Evolutionary conservation across 2,113 vertebrate species (phyloP).

Genomic region (Gambusia affinis): DNA sequence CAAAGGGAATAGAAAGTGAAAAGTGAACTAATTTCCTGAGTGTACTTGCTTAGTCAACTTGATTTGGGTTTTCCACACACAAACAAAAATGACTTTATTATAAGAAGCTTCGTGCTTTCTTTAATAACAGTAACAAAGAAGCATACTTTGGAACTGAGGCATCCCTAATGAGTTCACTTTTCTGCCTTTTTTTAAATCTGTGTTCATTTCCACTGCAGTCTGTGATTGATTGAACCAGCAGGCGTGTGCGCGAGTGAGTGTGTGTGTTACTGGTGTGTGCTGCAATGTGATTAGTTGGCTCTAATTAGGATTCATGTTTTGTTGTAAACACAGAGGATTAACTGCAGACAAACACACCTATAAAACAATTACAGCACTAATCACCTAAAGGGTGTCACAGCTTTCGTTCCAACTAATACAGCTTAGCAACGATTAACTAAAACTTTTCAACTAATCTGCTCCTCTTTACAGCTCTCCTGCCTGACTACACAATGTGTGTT

Average conservation of each 20-base stretch:
- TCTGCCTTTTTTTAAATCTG: not conserved
- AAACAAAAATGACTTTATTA: no score
- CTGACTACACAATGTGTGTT: not conserved
- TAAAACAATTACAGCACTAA: constrained; percentile 72
- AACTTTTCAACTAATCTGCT: not conserved
- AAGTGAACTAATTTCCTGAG: not conserved
- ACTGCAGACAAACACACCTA: constrained; percentile 66
- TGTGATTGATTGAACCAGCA: constrained; percentile 52
- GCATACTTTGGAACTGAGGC: not conserved
- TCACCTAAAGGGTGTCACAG: constrained; percentile 34
- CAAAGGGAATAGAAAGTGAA: not conserved
- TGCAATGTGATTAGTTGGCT: constrained; percentile 57
- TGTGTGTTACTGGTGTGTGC: constrained; percentile 28
- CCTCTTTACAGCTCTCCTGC: not conserved
- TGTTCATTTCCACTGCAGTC: constrained; percentile 21
- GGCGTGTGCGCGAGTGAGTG: constrained; percentile 28
- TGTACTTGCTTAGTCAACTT: not conserved
- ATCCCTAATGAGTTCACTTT: not conserved
- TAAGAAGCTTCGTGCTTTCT: not conserved
- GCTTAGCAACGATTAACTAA: constrained; percentile 21
- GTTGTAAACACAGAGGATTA: constrained; percentile 69
- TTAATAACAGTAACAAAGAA: not conserved
- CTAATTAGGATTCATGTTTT: constrained; percentile 68
- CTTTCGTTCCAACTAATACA: constrained; percentile 42
- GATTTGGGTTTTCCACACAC: no score